Base-by-base conservation (phyloP, 1,140 invertebrate genomes). In the Heliconius hermathena region DNA sequence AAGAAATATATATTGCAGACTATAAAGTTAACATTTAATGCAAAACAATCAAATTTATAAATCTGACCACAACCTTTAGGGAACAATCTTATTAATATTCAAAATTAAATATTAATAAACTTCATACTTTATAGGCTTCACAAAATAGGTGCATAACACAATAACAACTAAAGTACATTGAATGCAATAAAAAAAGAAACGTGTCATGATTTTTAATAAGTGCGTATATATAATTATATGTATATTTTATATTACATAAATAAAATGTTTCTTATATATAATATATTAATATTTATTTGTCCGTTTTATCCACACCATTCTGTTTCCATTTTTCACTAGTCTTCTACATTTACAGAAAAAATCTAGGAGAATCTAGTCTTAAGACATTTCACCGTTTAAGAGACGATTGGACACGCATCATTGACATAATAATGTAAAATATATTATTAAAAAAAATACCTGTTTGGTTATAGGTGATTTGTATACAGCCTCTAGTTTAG, bases 401-500 rank as follows among this genome's bases (percentile, higher is more conserved):
- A 16, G 13, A 16, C 0, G 0, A 0, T 46, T 46, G 13, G 4
- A 46, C 4, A 13, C 4, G 3, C 41, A 16, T 46, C 4, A 16
- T 46, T 54, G 54, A 9, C 8, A n/a, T 20, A 57, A 57, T 22
- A 57, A 36, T 36, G 33, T 22, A 11, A 57, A 57, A 9, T 9
- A 57, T 22, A 57, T 66, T 13, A 60, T 13, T n/a, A 6, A 26
- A 66, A 66, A 29, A 26, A 66, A 66, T 81, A 97, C 96, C 94
- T 97, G 96, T 93, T 96, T 97, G 86, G 80, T 76, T 66, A 41
- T 78, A 4, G 95, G 95, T 60, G 94, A 91, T 77, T 89, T 89
- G 91, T 97, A 98, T 3, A 96, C 97, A 83, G 96, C 96, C 91
- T 98, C 97, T 85, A 98, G 93, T 70, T 97, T 93, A 76, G 96